Base-by-base conservation (phyloP, 2,797 vertebrate genomes). In the Chaetophractus vellerosus region DNA sequence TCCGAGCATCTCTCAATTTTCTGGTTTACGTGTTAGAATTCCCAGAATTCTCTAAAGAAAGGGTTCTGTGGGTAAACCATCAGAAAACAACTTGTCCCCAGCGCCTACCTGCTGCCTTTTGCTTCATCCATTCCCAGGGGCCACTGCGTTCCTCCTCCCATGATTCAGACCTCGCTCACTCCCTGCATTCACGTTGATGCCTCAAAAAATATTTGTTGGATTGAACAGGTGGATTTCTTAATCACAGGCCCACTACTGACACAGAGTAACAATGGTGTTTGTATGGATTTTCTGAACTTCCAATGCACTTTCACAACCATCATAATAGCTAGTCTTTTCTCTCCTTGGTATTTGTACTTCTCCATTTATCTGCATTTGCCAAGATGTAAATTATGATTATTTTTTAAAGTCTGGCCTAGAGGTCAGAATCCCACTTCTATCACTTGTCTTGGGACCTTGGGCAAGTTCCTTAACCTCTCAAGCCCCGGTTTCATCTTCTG, bases 321-420 rank as follows among this genome's bases (percentile, higher is more conserved):
- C 76, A 85, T 15, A 50, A 41, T 6, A 50, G 82, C 57, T 55
- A 24, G 19, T 45, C n/a, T 50, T 71, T 80, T 92, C 26, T 84
- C 36, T 78, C 63, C 24, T 88, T 63, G 93, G 26, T 52, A 68
- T 78, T 88, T 81, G 57, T 78, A 52, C 52, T 81, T 96, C 84
- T 90, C 6, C 55, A n/a, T 72, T 71, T 66, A 80, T 80, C 89
- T 90, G 50, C 38, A n/a, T 95, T 90, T 84, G n/a, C 41, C 6
- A 52, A 16, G 50, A 52, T 52, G 50, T 14, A 52, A 52, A 52
- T 52, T 52, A 2, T 52, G 5, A 1, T 45, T 14, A 15, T 52
- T 52, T 52, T 52, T 52, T 14, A 26, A 15, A 41, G 55, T 9
- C 63, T 28, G 21, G 68, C 23, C 48, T 68, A 91, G 41, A 50